A percentile compares a stretch with the other conserved stretches of the same genome.
These are phyloP conservation scores for Microtus pennsylvanicus DNA, from an alignment of 2,113 vertebrate species.

Conservation along the genomic window DNA sequence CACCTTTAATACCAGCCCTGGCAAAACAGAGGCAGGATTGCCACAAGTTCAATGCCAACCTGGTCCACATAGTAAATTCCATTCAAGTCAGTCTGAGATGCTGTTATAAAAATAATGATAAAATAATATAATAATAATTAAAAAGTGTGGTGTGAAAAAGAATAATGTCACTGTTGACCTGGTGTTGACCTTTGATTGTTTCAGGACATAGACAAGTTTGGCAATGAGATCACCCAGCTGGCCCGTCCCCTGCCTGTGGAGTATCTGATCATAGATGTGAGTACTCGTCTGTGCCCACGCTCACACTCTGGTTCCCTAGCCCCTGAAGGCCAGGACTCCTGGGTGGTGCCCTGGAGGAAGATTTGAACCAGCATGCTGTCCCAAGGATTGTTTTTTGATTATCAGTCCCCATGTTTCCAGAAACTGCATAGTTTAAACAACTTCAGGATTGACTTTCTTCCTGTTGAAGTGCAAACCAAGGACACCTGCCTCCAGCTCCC, in stretches of 20 bases:
- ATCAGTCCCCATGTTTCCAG: neutral
- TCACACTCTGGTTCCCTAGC: neutral
- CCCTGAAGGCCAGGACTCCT: neutral
- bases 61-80: neutral
- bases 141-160: neutral
- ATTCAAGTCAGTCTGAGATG: neutral
- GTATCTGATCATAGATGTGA: conserved; percentile 98
- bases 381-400: neutral
- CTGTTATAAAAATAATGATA: neutral
- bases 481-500: rapidly evolving
- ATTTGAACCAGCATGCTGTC: neutral
- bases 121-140: neutral
- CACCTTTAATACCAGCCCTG: neutral
- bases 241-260: conserved; percentile 98
- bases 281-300: conserved; percentile 71
- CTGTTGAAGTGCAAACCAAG: neutral
- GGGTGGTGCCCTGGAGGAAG: neutral
- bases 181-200: conserved; percentile 55
- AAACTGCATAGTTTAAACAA: neutral
- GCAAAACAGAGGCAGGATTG: neutral
- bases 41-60: neutral
- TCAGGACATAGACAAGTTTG: conserved; percentile 99
- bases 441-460: neutral
- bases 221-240: conserved; percentile 98
- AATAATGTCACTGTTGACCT: rapidly evolving